Evolutionary conservation across 2,113 vertebrate species (phyloP), one percentile per base, ranked within the genome.

Genomic region (Nipponia nippon): DNA sequence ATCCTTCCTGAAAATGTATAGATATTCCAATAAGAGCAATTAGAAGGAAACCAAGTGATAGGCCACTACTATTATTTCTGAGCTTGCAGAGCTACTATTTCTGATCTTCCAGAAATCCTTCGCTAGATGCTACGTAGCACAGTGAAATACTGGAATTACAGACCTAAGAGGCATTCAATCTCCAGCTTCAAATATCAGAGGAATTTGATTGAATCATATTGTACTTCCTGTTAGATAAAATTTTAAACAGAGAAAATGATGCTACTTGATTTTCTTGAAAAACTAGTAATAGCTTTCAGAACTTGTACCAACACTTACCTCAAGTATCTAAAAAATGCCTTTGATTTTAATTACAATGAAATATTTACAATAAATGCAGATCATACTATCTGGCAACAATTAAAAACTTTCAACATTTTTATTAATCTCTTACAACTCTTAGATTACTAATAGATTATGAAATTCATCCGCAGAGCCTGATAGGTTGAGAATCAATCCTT

Each of bases 1-100:
- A 91, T 89, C 46, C 42, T 97, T 93, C 79, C 66, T 92, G 67
- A 87, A 90, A 97, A 95, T 29, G 34, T 72, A 84, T 47, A 89
- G 49, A 52, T 80, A 67, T 84, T 87, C 46, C 40, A 93, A n/a
- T 61, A 94, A 84, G 21, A 88, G n/a, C 52, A 88, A 75, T 62
- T 5, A 7, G 56, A 96, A 94, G 30, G 72, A 89, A 97, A 88
- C 5, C 32, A 90, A 82, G 89, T 72, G 87, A 86, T 8, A 89
- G 34, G 59, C 62, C 47, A 83, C 56, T 69, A 38, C 42, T 76
- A 53, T 49, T 92, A 53, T 80, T 90, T 89, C 76, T 77, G 59
- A 92, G 62, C 46, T 75, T 79, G 61, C 47, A 30, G 32, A 46
- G 25, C 42, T 75, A 72, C 50, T 86, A 21, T 87, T 93, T 95